These are phyloP conservation scores for Bathynomus jamesi DNA, from an alignment of 1,140 invertebrate genomes.

Conservation along the genomic window DNA sequence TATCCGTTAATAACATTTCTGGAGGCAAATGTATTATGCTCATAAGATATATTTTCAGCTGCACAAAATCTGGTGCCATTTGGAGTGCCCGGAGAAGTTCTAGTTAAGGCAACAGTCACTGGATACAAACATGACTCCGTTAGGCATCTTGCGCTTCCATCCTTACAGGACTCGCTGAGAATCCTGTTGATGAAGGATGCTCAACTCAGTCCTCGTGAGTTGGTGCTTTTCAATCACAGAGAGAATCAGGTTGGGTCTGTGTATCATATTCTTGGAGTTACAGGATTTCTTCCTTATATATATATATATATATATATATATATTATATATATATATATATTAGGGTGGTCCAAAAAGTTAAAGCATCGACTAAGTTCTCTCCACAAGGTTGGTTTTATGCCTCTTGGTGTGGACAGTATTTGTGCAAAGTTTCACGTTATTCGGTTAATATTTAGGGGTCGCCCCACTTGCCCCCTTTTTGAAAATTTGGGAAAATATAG, in stretches of 20 bases:
- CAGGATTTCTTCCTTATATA: too few species aligned
- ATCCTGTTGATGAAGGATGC: not conserved
- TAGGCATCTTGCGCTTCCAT: not conserved
- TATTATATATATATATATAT: not conserved
- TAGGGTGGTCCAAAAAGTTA: not conserved
- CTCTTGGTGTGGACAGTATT: too few species aligned
- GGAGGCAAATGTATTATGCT: not conserved
- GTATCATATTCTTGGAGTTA: too few species aligned
- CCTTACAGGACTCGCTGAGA: not conserved
- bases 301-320: slow-evolving; percentile 3
- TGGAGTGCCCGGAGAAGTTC: not conserved
- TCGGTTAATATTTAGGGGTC: too few species aligned
- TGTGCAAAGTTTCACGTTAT: too few species aligned
- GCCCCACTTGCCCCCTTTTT: too few species aligned
- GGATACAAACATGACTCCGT: not conserved
- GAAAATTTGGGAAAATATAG: too few species aligned
- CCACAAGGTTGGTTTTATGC: too few species aligned
- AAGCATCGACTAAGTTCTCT: too few species aligned
- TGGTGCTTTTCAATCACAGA: not conserved
- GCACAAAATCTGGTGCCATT: not conserved
- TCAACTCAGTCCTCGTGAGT: not conserved
- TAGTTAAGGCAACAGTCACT: not conserved
- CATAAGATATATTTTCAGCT: not conserved
- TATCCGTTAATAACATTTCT: not conserved
- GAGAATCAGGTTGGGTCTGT: not conserved